These are phyloP conservation scores for Sterrhoptilus dennistouni DNA, from an alignment of 2,113 vertebrate species.

Conservation along the genomic window DNA sequence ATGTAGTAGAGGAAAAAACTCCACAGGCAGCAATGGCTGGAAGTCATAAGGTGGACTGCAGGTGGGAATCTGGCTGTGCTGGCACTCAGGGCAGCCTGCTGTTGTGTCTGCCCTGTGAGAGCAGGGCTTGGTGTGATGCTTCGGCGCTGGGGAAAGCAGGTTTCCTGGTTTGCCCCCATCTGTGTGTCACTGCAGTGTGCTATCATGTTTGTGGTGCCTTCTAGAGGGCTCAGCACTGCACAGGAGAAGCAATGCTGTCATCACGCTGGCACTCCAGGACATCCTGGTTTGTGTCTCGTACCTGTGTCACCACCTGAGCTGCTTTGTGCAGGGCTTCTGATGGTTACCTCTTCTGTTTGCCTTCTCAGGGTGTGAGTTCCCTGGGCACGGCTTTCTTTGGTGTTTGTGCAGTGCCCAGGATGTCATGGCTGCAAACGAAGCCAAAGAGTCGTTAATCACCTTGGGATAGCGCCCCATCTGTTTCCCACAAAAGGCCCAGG, in stretches of 20 bases:
- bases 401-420: background rate
- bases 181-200: rapidly evolving
- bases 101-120: background rate
- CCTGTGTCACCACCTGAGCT: background rate
- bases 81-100: background rate
- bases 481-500: background rate
- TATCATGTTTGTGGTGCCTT: rapidly evolving
- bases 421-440: background rate
- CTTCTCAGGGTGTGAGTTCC: background rate
- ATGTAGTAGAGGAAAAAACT: background rate
- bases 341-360: background rate
- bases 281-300: background rate
- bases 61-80: rapidly evolving
- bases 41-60: background rate
- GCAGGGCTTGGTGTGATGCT: background rate
- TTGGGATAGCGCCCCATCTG: background rate
- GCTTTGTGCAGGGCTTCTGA: background rate
- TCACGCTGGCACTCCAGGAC: rapidly evolving
- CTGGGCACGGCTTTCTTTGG: background rate
- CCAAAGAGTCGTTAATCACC: background rate
- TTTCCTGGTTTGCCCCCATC: background rate
- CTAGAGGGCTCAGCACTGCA: background rate
- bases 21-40: background rate
- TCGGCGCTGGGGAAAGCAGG: background rate
- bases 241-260: background rate